A percentile compares a stretch with the other conserved stretches of the same genome.
phyloP scores from a whole-genome alignment of 2,797 vertebrate genomes.

The Phataginus tricuspis region DNA sequence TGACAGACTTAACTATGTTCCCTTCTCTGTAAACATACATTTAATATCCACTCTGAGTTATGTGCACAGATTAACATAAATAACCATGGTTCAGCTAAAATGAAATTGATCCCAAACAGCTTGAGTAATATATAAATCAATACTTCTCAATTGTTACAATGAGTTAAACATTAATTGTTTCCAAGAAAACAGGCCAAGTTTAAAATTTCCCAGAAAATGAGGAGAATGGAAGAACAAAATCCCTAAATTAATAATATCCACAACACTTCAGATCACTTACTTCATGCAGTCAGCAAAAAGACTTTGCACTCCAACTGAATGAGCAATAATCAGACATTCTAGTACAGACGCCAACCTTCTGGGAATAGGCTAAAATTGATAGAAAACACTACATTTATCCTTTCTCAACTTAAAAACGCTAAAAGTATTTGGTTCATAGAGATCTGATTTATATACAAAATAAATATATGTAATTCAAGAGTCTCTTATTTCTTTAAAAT shows the following conservation, averaged over 20 bases:
- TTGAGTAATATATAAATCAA: conserved; percentile 22
- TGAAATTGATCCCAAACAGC: background rate
- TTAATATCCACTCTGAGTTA: background rate
- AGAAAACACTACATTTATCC: conserved; percentile 72
- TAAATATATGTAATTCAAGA: conserved; percentile 37
- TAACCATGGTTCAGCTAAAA: background rate
- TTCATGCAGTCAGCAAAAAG: conserved; percentile 92
- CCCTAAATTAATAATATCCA: conserved; percentile 46
- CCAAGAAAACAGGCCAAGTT: conserved; percentile 31
- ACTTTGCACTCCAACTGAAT: conserved; percentile 90
- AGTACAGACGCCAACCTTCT: conserved; percentile 91
- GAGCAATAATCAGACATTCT: conserved; percentile 94
- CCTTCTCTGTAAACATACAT: conserved; percentile 14
- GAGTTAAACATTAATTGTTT: conserved; percentile 13
- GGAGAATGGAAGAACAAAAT: conserved; percentile 60
- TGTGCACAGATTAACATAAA: conserved; percentile 42
- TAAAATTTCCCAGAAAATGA: conserved; percentile 54
- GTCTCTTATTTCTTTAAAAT: conserved; percentile 5
- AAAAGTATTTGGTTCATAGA: conserved; percentile 45
- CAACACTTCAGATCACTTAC: conserved; percentile 87
- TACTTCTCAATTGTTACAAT: conserved; percentile 6
- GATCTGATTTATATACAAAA: conserved; percentile 44
- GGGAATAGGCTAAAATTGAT: conserved; percentile 88
- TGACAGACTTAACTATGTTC: background rate
- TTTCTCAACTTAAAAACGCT: conserved; percentile 42